These are phyloP conservation scores for Drosophila kuntzei DNA, from an alignment of 2,888 invertebrate genomes.

Conservation along the genomic window DNA sequence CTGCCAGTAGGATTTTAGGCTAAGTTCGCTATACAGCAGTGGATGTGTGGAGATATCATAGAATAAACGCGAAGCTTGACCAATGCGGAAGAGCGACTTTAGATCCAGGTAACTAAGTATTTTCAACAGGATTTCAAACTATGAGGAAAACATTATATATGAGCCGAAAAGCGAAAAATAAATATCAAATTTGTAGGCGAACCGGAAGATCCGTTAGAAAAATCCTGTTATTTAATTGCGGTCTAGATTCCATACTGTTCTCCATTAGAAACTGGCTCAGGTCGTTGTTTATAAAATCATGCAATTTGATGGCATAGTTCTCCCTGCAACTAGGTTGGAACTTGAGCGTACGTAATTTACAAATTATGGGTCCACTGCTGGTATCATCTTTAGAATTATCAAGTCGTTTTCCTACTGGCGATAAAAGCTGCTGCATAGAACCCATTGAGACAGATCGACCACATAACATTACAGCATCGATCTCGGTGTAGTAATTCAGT, in stretches of 20 bases:
- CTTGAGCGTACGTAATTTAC: constrained; percentile 83
- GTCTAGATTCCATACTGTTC: constrained; percentile 35
- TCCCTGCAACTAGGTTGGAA: constrained; percentile 82
- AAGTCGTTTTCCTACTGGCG: constrained; percentile 11
- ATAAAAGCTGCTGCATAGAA: constrained; percentile 71
- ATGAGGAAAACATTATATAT: constrained; percentile 79
- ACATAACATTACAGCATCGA: constrained; percentile 93
- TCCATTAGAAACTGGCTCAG: constrained; percentile 82
- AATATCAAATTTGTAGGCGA: constrained; percentile 39
- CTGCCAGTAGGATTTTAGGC: constrained; percentile 93
- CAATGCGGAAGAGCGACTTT: constrained; percentile 91
- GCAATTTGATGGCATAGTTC: constrained; percentile 78
- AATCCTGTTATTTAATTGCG: constrained; percentile 13
- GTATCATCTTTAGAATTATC: constrained; percentile 5
- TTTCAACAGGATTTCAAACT: constrained; percentile 93
- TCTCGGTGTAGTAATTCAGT: constrained; percentile 93
- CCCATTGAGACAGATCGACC: constrained; percentile 87
- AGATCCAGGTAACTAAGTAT: constrained; percentile 93
- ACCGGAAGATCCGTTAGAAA: constrained; percentile 85
- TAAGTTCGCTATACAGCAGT: constrained; percentile 91
- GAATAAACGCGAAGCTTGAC: constrained; percentile 91
- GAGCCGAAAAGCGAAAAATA: constrained; percentile 13
- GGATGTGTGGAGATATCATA: constrained; percentile 91
- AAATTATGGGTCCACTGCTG: constrained; percentile 80
- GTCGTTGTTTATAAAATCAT: constrained; percentile 84